Evolutionary conservation across 2,797 vertebrate genomes (phyloP).

Genomic region (Glossophaga mutica): DNA sequence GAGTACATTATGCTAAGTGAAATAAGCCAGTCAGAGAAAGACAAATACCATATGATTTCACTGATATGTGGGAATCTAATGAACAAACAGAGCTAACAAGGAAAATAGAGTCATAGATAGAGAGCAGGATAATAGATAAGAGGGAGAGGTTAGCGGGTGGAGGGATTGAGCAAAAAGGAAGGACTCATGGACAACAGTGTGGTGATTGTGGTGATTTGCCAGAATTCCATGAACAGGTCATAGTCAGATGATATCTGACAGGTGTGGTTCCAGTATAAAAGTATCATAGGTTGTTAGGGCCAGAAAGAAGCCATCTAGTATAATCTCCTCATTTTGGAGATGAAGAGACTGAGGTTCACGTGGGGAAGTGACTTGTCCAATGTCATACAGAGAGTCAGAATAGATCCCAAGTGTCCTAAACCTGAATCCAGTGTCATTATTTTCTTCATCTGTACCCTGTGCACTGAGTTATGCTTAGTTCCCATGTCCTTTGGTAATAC

Average conservation of each 20-base stretch:
- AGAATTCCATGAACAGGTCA: background rate
- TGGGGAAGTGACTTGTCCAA: background rate
- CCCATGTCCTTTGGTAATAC: background rate
- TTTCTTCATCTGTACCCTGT: background rate
- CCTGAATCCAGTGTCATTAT: background rate
- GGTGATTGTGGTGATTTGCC: background rate
- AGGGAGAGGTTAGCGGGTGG: too few species aligned
- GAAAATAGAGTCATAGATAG: too few species aligned
- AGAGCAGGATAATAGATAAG: too few species aligned
- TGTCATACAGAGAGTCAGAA: background rate
- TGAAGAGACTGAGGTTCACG: conserved; percentile 1
- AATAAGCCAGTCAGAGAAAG: too few species aligned
- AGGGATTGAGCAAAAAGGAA: too few species aligned
- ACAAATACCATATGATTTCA: too few species aligned
- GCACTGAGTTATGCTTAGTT: background rate
- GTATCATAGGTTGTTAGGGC: background rate
- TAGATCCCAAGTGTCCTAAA: conserved; percentile 8
- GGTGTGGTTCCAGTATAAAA: background rate
- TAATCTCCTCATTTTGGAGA: background rate
- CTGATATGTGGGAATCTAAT: too few species aligned
- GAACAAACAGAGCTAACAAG: too few species aligned
- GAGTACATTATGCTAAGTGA: too few species aligned
- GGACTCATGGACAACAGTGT: too few species aligned
- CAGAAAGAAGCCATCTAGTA: background rate
- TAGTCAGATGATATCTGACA: background rate